These are phyloP conservation scores for Mus caroli DNA, from an alignment of 2,797 vertebrate genomes.

Conservation along the genomic window DNA sequence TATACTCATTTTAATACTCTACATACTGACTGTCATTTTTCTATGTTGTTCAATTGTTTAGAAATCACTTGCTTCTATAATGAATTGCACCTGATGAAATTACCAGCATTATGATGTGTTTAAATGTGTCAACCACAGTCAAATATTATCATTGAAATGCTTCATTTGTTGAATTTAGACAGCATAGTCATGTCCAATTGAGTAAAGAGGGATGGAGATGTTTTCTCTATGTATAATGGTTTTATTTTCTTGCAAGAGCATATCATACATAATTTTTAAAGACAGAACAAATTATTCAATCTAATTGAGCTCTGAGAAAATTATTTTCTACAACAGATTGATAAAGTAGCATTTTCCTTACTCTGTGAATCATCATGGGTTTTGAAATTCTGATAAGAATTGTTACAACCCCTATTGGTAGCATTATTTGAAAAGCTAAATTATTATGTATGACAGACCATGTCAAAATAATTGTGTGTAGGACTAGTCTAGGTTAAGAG, in stretches of 20 bases:
- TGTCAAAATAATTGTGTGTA: constrained; percentile 90
- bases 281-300: constrained; percentile 62
- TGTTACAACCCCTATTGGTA: constrained; percentile 81
- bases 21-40: constrained; percentile 51
- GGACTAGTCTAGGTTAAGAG: constrained; percentile 85
- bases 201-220: background rate
- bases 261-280: constrained; percentile 41
- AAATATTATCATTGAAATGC: constrained; percentile 16
- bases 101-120: background rate
- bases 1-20: constrained; percentile 57
- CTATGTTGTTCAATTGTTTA: constrained; percentile 65
- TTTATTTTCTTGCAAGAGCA: constrained; percentile 48
- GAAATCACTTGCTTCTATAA: constrained; percentile 57
- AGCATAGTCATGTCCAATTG: background rate
- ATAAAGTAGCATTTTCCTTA: constrained; percentile 73
- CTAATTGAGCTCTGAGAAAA: constrained; percentile 63
- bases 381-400: constrained; percentile 83
- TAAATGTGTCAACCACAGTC: constrained; percentile 40
- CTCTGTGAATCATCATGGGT: constrained; percentile 73
- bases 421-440: constrained; percentile 85
- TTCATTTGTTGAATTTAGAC: constrained; percentile 28
- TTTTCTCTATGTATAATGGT: constrained; percentile 24
- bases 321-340: constrained; percentile 68
- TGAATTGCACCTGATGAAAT: constrained; percentile 69
- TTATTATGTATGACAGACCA: constrained; percentile 87